These are phyloP conservation scores for Pipistrellus pipistrellus DNA, from an alignment of 2,797 vertebrate genomes.

Conservation along the genomic window DNA sequence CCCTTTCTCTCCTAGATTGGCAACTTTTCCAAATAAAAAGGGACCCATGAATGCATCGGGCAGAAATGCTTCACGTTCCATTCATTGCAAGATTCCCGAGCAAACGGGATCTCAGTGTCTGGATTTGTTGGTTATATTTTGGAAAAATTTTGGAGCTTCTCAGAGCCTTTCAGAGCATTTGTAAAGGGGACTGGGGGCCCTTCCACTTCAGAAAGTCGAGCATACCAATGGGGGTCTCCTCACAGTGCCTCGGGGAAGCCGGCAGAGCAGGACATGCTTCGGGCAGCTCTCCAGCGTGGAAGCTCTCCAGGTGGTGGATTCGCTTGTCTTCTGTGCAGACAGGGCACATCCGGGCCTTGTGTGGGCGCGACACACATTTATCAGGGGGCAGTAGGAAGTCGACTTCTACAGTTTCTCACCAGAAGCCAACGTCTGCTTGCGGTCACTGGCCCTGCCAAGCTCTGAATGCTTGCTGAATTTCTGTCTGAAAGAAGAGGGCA, in stretches of 20 bases:
- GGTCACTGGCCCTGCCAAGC: constrained; percentile 66
- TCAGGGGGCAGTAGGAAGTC: constrained; percentile 47
- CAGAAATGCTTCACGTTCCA: background rate
- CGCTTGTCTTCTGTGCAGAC: background rate
- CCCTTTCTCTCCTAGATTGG: background rate
- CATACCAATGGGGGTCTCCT: background rate
- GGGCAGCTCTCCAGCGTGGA: constrained; percentile 8
- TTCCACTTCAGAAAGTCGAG: background rate
- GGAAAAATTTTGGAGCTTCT: background rate
- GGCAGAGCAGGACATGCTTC: background rate
- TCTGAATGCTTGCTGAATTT: constrained; percentile 68
- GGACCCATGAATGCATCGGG: background rate
- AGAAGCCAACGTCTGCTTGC: constrained; percentile 72
- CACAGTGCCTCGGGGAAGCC: background rate
- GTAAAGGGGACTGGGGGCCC: background rate
- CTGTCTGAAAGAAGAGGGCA: constrained; percentile 54
- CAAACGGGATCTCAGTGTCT: background rate
- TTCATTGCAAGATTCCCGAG: background rate
- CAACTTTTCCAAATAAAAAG: background rate
- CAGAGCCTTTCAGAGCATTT: constrained; percentile 7
- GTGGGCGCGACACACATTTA: background rate
- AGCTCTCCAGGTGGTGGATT: constrained; percentile 45
- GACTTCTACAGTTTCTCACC: constrained; percentile 64
- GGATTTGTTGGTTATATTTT: background rate
- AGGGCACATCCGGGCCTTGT: background rate